A percentile compares a stretch with the other conserved stretches of the same genome.
These are phyloP conservation scores for Drosophila pectinifera DNA, from an alignment of 1,140 invertebrate genomes.

Conservation along the genomic window DNA sequence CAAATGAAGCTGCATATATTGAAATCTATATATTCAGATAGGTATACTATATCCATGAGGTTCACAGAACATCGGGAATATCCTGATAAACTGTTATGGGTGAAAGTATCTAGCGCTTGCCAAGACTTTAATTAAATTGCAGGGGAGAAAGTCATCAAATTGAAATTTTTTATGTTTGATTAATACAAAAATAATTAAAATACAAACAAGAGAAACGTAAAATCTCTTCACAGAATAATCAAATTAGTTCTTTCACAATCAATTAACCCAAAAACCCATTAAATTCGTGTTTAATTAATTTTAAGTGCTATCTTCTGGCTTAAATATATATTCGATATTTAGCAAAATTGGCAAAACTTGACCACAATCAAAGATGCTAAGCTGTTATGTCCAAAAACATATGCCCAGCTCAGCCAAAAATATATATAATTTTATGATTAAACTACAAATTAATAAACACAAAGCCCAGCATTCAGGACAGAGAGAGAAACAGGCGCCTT, in stretches of 20 bases:
- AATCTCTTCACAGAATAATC: not conserved
- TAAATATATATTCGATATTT: not conserved
- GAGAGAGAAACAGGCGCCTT: conserved; percentile 4
- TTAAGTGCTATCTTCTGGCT: too few species aligned
- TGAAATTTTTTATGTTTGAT: not conserved
- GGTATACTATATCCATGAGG: not conserved
- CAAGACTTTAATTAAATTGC: not conserved
- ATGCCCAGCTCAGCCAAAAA: not conserved
- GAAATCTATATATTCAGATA: conserved; percentile 1
- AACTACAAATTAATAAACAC: conserved; percentile 42
- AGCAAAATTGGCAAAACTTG: conserved; percentile 13
- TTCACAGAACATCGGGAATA: not conserved
- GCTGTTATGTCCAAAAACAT: conserved; percentile 4
- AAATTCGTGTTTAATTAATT: conserved; percentile 3
- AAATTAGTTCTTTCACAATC: not conserved
- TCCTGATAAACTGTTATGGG: conserved; percentile 11
- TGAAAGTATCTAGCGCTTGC: not conserved
- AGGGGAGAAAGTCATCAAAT: not conserved
- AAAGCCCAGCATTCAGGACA: not conserved
- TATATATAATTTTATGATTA: conserved; percentile 39
- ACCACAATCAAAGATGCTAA: conserved; percentile 28
- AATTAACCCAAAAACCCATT: not conserved
- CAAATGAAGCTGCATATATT: conserved; percentile 27
- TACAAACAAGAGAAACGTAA: too few species aligned
- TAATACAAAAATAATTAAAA: too few species aligned